Conservation (phyloP, 1,140 invertebrate species). For the Ceratosolen solmsi region DNA sequence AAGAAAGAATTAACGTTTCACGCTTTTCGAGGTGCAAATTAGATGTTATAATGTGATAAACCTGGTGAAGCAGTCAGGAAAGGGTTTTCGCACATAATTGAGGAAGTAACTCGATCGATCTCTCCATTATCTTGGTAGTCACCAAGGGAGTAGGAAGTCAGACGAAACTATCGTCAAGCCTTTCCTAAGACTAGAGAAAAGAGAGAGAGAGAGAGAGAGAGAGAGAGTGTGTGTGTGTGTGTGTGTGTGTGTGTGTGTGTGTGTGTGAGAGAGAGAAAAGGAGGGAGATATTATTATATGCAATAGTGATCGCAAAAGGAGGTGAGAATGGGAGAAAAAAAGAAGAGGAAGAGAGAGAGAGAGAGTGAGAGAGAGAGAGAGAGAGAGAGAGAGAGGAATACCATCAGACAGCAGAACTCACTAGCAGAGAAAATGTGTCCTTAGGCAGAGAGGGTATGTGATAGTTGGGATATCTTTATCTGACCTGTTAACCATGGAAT, state of each 20-base stretch:
- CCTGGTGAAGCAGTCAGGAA: not conserved
- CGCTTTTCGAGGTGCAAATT: not conserved
- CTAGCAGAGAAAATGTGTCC: not conserved
- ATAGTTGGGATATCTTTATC: slow-evolving; percentile 56
- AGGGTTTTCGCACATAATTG: slow-evolving; percentile 48
- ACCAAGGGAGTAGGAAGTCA: slow-evolving; percentile 21
- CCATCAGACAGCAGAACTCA: not conserved
- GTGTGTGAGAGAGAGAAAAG: slow-evolving; percentile 1
- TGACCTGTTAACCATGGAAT: slow-evolving; percentile 51
- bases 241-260: not conserved
- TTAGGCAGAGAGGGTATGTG: not conserved
- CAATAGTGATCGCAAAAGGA: no score
- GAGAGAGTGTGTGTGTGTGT: no score
- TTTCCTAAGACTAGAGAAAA: not conserved
- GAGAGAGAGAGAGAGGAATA: not conserved
- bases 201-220: not conserved
- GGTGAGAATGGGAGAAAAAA: not conserved
- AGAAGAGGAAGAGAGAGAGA: not conserved
- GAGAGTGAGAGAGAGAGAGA: slow-evolving; percentile 7
- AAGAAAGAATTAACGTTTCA: slow-evolving; percentile 16
- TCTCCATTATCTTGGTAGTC: slow-evolving; percentile 47
- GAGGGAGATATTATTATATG: no score
- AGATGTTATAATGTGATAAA: slow-evolving; percentile 46
- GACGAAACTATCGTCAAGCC: slow-evolving; percentile 21
- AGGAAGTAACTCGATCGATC: slow-evolving; percentile 50